Percentiles rank a stretch among this genome's conserved stretches.
phyloP scores from a whole-genome alignment of 1,140 invertebrate genomes.

The Drosophila sproati region DNA sequence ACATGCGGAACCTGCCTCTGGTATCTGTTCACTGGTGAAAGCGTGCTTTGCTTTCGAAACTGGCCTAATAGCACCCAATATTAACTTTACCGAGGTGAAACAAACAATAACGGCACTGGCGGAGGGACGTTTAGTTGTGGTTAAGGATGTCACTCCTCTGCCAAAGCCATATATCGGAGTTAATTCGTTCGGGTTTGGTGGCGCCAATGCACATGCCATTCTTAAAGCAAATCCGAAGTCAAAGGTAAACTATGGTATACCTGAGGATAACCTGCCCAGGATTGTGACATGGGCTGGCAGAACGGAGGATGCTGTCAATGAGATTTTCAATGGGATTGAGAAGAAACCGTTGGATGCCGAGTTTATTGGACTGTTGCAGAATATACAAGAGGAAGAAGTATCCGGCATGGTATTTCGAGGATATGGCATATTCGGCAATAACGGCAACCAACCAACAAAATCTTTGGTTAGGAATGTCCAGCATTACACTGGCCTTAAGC shows the following conservation, averaged over 20 bases:
- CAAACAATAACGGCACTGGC: constrained; percentile 89
- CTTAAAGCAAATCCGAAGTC: constrained; percentile 87
- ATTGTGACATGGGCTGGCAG: constrained; percentile 86
- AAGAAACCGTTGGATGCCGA: constrained; percentile 87
- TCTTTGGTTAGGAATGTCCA: constrained; percentile 85
- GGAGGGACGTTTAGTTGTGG: constrained; percentile 89
- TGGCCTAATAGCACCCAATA: constrained; percentile 91
- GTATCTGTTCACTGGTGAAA: constrained; percentile 93
- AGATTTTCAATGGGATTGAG: constrained; percentile 88
- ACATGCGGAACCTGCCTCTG: constrained; percentile 95
- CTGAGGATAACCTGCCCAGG: constrained; percentile 86
- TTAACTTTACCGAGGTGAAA: constrained; percentile 91
- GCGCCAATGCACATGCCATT: constrained; percentile 90
- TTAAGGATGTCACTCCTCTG: constrained; percentile 88
- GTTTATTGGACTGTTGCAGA: constrained; percentile 86
- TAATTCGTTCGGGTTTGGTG: constrained; percentile 95
- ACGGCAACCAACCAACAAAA: constrained; percentile 84
- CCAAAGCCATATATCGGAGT: constrained; percentile 88
- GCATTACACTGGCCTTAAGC: constrained; percentile 87
- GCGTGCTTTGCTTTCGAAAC: constrained; percentile 91
- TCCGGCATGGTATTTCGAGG: constrained; percentile 87
- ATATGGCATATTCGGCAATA: constrained; percentile 86
- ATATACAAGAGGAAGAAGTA: constrained; percentile 86
- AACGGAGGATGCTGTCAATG: constrained; percentile 88
- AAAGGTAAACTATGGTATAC: constrained; percentile 86